phyloP scores from a whole-genome alignment of 2,113 vertebrate genomes.

The Gnathonemus echidnorhynchus region DNA sequence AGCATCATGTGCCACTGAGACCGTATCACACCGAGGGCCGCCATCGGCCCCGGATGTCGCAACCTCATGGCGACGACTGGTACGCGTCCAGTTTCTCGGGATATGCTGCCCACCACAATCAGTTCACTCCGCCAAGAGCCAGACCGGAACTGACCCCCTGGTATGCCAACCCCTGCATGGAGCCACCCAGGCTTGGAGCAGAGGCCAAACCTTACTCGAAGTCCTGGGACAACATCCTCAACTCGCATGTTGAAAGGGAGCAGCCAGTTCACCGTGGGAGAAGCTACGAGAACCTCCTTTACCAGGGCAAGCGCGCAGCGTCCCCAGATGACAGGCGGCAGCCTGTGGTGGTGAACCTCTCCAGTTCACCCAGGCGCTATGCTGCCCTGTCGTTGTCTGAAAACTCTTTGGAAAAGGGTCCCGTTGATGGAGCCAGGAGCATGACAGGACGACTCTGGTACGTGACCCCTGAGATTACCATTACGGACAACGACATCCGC shows the following conservation, averaged over 20 bases:
- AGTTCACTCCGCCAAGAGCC: conserved; percentile 53
- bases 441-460: conserved; percentile 73
- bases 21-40: conserved; percentile 60
- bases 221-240: conserved; percentile 93
- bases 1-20: conserved; percentile 61
- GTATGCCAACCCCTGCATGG: conserved; percentile 60
- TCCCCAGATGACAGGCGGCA: conserved; percentile 68
- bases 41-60: conserved; percentile 58
- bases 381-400: conserved; percentile 89
- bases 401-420: conserved; percentile 75
- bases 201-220: conserved; percentile 82
- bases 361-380: conserved; percentile 87
- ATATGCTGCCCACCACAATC: conserved; percentile 57
- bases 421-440: conserved; percentile 56
- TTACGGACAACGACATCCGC: conserved; percentile 88
- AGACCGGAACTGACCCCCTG: conserved; percentile 63
- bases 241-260: conserved; percentile 62
- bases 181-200: conserved; percentile 61
- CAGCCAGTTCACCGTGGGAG: conserved; percentile 73
- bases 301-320: conserved; percentile 62
- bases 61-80: conserved; percentile 73
- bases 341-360: conserved; percentile 86
- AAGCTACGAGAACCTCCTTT: conserved; percentile 85
- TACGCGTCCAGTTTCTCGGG: conserved; percentile 67
- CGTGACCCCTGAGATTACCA: conserved; percentile 91